Percentiles rank a stretch among this genome's conserved stretches.
phyloP scores from a whole-genome alignment of 2,888 invertebrate genomes.

The Resseliella maxima region DNA sequence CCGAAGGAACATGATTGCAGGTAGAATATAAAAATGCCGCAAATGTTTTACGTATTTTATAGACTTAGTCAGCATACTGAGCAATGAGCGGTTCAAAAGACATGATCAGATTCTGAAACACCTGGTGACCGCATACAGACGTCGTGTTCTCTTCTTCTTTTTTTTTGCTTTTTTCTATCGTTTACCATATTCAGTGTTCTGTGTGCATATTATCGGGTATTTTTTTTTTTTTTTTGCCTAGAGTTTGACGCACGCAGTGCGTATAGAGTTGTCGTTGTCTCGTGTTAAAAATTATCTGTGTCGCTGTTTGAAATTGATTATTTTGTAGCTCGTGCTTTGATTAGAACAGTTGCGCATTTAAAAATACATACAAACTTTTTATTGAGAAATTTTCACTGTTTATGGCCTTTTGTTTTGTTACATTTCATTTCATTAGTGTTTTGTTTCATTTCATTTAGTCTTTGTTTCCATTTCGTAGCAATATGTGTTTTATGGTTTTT shows the following conservation, averaged over 20 bases:
- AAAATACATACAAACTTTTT: background rate
- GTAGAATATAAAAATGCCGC: background rate
- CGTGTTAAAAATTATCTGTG: slow-evolving; percentile 29
- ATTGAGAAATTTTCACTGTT: background rate
- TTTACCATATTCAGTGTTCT: background rate
- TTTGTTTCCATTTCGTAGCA: no score
- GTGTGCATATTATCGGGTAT: no score
- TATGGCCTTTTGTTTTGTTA: background rate
- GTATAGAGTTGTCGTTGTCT: slow-evolving; percentile 35
- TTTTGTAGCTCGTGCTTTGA: slow-evolving; percentile 43
- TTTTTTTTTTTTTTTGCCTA: background rate
- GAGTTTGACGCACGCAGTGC: slow-evolving; percentile 17
- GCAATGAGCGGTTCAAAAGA: background rate
- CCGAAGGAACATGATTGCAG: background rate
- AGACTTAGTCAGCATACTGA: background rate
- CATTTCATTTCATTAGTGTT: background rate
- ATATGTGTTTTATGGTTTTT: background rate
- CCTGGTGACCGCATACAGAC: slow-evolving; percentile 51
- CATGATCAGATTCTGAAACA: slow-evolving; percentile 35
- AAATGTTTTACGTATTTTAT: background rate
- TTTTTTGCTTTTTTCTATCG: background rate
- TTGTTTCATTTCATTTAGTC: background rate
- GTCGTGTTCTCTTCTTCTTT: background rate
- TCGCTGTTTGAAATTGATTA: slow-evolving; percentile 21
- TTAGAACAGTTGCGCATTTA: slow-evolving; percentile 28